phyloP scores from a whole-genome alignment of 37 sponge, comb jelly and placozoan species.

The Lycopodina hypogea region DNA sequence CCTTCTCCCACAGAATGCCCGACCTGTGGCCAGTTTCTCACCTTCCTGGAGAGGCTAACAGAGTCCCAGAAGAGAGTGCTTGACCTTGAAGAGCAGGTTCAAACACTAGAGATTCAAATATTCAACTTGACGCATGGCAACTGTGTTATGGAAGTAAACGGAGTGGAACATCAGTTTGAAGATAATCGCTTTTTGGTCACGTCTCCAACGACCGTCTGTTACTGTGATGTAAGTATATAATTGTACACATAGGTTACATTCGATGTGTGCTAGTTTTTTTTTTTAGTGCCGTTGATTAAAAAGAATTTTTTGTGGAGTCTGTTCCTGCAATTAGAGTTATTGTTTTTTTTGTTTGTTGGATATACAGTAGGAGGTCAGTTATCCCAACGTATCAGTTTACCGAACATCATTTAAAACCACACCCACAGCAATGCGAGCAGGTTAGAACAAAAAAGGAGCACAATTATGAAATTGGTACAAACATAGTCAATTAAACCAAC shows the following conservation, averaged over 20 bases:
- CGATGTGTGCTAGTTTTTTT: too few relatives aligned
- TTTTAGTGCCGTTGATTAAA: too few relatives aligned
- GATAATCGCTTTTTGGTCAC: not conserved
- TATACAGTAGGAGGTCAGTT: too few relatives aligned
- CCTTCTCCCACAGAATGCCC: conserved; percentile 15
- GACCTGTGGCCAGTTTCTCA: conserved; percentile 27
- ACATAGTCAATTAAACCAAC: too few relatives aligned
- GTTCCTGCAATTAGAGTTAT: not conserved
- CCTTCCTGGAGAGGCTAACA: conserved; percentile 1
- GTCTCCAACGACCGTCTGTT: not conserved
- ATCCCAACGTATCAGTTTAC: too few relatives aligned
- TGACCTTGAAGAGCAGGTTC: not conserved
- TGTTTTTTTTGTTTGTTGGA: not conserved
- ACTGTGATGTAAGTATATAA: conserved; percentile 10
- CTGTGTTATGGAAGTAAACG: not conserved
- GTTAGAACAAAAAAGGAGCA: too few relatives aligned
- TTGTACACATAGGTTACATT: not conserved
- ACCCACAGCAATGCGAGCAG: too few relatives aligned
- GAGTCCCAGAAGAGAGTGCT: not conserved
- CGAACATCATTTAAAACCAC: too few relatives aligned
- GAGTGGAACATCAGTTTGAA: not conserved
- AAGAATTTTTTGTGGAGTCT: not conserved
- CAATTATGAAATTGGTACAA: too few relatives aligned
- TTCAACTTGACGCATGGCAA: not conserved
- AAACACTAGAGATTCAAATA: not conserved